phyloP scores from a whole-genome alignment of 2,888 invertebrate genomes.

The Anthophora plumipes region DNA sequence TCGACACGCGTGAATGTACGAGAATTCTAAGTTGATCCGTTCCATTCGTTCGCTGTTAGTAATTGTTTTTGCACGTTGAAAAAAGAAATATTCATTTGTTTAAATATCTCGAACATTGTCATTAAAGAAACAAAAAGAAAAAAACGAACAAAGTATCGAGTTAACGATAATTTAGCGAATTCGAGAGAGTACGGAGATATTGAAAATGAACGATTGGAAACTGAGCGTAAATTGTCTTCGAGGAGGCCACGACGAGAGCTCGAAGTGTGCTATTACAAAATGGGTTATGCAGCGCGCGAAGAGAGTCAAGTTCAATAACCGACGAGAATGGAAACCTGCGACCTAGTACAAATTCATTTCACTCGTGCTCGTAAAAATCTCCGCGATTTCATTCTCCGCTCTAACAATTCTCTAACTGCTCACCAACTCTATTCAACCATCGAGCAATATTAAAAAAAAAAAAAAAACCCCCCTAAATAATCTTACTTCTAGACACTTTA shows the following conservation, averaged over 20 bases:
- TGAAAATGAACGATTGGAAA: conserved; percentile 15
- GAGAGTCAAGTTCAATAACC: conserved; percentile 82
- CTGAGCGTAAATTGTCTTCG: conserved; percentile 5
- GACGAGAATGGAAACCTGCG: conserved; percentile 57
- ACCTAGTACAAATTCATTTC: conserved; percentile 60
- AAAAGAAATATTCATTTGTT: background rate
- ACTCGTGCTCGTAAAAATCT: conserved; percentile 45
- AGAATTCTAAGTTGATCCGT: no score
- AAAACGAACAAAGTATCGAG: no score
- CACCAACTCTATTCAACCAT: background rate
- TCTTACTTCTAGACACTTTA: no score
- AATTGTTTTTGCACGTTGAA: background rate
- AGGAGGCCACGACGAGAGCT: conserved; percentile 52
- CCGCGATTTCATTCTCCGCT: conserved; percentile 48
- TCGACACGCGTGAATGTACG: background rate
- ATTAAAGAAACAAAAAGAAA: no score
- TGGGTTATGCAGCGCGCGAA: conserved; percentile 84
- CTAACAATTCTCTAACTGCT: conserved; percentile 23
- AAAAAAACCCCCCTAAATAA: no score
- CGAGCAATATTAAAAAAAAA: background rate
- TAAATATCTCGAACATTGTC: no score
- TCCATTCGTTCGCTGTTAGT: no score
- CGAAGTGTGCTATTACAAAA: conserved; percentile 84
- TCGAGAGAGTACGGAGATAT: background rate
- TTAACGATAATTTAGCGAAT: background rate